Evolutionary conservation across 2,797 vertebrate species (phyloP).

Genomic region (Helarctos malayanus): DNA sequence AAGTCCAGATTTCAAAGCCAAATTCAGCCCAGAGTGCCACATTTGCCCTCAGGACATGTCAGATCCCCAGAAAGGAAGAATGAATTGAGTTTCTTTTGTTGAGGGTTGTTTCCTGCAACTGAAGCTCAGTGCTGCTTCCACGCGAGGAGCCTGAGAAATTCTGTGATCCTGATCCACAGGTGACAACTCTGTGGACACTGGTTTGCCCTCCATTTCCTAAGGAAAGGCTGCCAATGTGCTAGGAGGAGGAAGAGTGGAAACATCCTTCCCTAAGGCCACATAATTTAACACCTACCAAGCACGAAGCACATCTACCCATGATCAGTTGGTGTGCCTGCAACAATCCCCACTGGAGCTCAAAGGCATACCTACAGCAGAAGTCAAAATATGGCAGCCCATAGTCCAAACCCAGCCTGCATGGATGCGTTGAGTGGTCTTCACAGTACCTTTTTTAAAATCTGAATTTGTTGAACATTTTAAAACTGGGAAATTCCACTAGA

Average conservation of each 20-base stretch:
- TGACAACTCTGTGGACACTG: neutral
- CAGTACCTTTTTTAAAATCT: neutral
- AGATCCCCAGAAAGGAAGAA: neutral
- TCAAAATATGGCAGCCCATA: neutral
- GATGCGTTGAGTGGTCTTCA: neutral
- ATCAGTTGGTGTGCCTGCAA: neutral
- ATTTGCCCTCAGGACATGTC: neutral
- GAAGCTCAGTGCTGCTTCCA: neutral
- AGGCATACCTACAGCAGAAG: neutral
- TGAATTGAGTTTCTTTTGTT: neutral
- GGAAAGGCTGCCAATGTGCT: neutral
- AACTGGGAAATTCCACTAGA: neutral
- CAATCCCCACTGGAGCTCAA: neutral
- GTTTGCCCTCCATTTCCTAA: neutral
- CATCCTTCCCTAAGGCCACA: neutral
- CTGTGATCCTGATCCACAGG: neutral
- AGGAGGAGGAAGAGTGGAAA: neutral
- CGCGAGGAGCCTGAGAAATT: neutral
- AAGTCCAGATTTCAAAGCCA: conserved; percentile 53
- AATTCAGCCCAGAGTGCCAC: neutral
- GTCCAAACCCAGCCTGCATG: neutral
- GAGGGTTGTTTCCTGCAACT: neutral
- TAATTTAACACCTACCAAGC: neutral
- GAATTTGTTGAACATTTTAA: conserved; percentile 6
- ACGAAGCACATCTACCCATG: neutral